Evolutionary conservation across 2,888 invertebrate genomes (phyloP).

Genomic region (Creontiades dilutus): DNA sequence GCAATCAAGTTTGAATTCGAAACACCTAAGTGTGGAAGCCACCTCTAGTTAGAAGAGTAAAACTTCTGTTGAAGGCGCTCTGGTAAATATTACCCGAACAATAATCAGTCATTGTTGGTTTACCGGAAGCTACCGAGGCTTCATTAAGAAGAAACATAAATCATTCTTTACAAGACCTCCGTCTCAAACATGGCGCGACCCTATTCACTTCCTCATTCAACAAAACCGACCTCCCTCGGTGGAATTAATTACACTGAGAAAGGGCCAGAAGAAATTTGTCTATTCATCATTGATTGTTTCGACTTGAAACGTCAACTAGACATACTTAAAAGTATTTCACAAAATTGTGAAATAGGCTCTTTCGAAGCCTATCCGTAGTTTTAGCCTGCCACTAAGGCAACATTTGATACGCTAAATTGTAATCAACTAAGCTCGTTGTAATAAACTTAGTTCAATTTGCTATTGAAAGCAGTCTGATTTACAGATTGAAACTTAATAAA

Average conservation of each 20-base stretch:
- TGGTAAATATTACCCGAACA: constrained; percentile 59
- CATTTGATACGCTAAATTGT: no score
- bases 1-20: background rate
- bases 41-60: background rate
- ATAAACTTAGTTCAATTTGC: no score
- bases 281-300: constrained; percentile 45
- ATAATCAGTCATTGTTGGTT: constrained; percentile 69
- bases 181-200: constrained; percentile 66
- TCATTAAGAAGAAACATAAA: constrained; percentile 69
- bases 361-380: no score
- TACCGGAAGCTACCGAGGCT: constrained; percentile 60
- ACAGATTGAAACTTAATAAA: no score
- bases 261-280: constrained; percentile 48
- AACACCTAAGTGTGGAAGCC: background rate
- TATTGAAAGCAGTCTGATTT: no score
- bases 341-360: background rate
- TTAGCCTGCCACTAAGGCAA: no score
- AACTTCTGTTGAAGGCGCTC: constrained; percentile 1
- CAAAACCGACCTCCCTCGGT: constrained; percentile 40
- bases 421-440: no score
- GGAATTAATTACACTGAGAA: constrained; percentile 56
- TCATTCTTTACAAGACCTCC: constrained; percentile 68
- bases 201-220: constrained; percentile 60
- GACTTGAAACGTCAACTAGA: background rate
- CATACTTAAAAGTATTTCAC: background rate